phyloP scores from a whole-genome alignment of 35 echinoderm and acorn worm genomes.

The Ptychodera flava region DNA sequence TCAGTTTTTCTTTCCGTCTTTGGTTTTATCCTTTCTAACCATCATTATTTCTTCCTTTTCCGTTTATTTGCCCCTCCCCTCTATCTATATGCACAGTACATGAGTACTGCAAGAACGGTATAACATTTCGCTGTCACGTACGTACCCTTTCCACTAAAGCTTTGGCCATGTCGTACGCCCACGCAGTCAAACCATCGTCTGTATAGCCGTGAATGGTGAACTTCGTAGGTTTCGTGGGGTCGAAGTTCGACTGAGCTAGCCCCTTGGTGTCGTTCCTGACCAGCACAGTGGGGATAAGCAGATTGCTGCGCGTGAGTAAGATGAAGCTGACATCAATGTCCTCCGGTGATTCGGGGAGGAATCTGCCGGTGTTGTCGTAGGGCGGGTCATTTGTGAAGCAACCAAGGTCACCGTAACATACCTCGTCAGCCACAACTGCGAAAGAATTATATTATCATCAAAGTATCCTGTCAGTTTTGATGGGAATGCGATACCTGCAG shows the following conservation, averaged over 20 bases:
- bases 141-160: too few relatives aligned
- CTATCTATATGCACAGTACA: too few relatives aligned
- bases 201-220: constrained; percentile 7
- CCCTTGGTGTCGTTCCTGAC: background rate
- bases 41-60: too few relatives aligned
- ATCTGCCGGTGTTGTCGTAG: background rate
- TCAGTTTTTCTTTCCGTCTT: too few relatives aligned
- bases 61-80: too few relatives aligned
- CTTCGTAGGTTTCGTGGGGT: background rate
- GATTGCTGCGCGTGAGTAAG: background rate
- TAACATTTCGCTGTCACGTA: too few relatives aligned
- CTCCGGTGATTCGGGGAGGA: background rate
- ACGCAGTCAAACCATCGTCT: background rate
- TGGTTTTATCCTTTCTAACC: too few relatives aligned
- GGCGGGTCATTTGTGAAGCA: background rate
- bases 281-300: background rate
- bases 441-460: too few relatives aligned
- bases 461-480: too few relatives aligned
- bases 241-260: background rate
- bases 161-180: background rate
- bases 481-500: too few relatives aligned
- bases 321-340: background rate
- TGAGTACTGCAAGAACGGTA: too few relatives aligned
- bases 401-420: constrained; percentile 4
- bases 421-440: background rate